phyloP scores from a whole-genome alignment of 2,113 vertebrate species.

The Panthera uncia region DNA sequence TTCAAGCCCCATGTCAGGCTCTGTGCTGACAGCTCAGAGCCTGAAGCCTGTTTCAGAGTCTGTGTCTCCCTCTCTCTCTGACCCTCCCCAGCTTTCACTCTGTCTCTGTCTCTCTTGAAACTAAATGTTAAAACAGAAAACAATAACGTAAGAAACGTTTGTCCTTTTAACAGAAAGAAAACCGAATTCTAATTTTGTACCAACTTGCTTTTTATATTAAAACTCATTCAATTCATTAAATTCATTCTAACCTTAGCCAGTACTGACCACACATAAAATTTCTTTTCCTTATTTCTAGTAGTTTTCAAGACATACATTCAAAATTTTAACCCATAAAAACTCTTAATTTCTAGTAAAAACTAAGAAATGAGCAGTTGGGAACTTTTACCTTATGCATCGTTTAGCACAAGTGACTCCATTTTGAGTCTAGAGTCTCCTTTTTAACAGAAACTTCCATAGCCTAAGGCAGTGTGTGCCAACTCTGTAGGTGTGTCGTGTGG shows the following conservation, averaged over 20 bases:
- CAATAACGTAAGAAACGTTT: background rate
- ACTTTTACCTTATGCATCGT: background rate
- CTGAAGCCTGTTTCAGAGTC: no score
- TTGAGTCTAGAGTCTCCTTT: background rate
- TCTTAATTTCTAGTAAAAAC: background rate
- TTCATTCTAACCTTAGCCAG: background rate
- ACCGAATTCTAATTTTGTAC: background rate
- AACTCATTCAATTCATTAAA: background rate
- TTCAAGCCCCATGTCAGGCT: no score
- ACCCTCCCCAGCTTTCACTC: no score
- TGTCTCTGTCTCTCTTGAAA: no score
- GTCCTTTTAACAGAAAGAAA: background rate
- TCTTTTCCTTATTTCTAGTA: background rate
- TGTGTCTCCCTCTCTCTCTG: no score
- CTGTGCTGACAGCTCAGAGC: no score
- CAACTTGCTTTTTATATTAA: background rate
- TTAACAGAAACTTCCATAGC: background rate
- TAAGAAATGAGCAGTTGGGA: background rate
- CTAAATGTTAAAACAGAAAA: background rate
- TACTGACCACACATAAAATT: background rate
- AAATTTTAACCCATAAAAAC: background rate
- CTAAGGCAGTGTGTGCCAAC: background rate
- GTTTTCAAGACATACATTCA: background rate
- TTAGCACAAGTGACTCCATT: background rate
- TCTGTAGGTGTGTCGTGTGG: background rate